Base-by-base conservation (phyloP, 2,113 vertebrate genomes). In the Archocentrus centrarchus region DNA sequence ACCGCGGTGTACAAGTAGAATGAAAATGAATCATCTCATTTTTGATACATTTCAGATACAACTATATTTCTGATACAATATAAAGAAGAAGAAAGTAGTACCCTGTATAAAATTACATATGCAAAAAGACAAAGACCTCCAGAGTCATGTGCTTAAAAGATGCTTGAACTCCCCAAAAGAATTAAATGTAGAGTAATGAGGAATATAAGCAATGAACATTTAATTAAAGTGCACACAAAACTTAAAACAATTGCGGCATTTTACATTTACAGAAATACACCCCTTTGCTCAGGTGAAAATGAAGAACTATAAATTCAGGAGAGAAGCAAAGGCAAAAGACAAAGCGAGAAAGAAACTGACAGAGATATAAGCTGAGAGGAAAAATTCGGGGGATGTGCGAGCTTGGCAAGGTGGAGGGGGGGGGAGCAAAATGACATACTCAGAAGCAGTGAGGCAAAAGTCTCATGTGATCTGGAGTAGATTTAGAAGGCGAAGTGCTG, bases 401-500 rank as follows among this genome's bases (percentile, higher is more conserved):
- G 76, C 35, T 64, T 50, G 8, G 32, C 59, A 73, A 57, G 37
- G 30, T 62, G 58, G 20, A 39, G 53, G 7, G 24, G n/a, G 35
- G 27, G 37, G 77, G 64, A 75, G 82, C 60, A 91, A 92, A 90
- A 90, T 87, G 86, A 88, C 90, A 91, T 81, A 88, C 85, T 91
- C 87, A 61, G 82, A 78, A 83, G 88, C 68, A 20, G 75, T 80
- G 76, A 87, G 82, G 85, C 90, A 73, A 82, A 84, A 78, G 81
- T 92, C 86, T 88, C 88, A 44, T 88, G 91, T 86, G 89, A 92
- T 91, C 89, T 89, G 24, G 78, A 89, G 89, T 79, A 88, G 87
- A 93, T 92, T 90, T 88, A 86, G 84, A 76, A 84, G 64, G n/a
- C 81, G 66, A 86, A 88, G 73, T 64, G 91, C 89, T 92, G 86